Percentiles rank a stretch among this genome's conserved stretches.
phyloP scores from a whole-genome alignment of 2,888 invertebrate species.

The Agapetus fuscipes region DNA sequence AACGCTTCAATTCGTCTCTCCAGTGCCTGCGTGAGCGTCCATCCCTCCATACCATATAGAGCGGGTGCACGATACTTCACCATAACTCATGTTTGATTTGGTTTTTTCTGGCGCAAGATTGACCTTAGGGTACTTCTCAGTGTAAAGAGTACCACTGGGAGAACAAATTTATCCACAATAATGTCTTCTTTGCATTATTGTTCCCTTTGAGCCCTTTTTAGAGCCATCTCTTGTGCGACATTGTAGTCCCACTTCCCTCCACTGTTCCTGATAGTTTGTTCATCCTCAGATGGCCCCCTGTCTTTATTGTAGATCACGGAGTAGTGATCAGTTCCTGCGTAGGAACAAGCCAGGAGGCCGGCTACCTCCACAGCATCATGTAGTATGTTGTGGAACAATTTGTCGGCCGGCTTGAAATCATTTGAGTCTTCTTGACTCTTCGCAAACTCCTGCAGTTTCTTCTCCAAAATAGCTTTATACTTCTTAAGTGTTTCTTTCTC shows the following conservation, averaged over 20 bases:
- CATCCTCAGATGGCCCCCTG: conserved; percentile 79
- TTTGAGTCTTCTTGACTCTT: too few species aligned
- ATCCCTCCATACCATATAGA: too few species aligned
- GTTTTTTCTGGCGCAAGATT: conserved; percentile 5
- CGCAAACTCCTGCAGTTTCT: too few species aligned
- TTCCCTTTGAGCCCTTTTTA: conserved; percentile 30
- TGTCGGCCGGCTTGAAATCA: too few species aligned
- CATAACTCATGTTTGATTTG: conserved; percentile 5
- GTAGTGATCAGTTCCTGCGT: conserved; percentile 84
- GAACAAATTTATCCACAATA: not conserved
- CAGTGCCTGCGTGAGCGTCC: too few species aligned
- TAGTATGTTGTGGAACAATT: too few species aligned
- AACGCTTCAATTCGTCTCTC: too few species aligned
- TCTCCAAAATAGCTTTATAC: too few species aligned
- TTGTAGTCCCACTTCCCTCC: conserved; percentile 84
- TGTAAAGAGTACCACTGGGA: conserved; percentile 5
- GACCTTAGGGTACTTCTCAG: conserved; percentile 7
- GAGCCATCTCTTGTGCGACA: conserved; percentile 42
- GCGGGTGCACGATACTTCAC: too few species aligned
- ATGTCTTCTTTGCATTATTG: not conserved
- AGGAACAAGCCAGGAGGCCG: conserved; percentile 80
- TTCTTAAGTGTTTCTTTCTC: too few species aligned
- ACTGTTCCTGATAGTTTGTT: conserved; percentile 66
- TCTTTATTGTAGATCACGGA: conserved; percentile 84
- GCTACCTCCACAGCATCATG: conserved; percentile 84